Percentiles rank a stretch among this genome's conserved stretches.
These are phyloP conservation scores for Acrobasis suavella DNA, from an alignment of 2,888 invertebrate species.

Conservation along the genomic window DNA sequence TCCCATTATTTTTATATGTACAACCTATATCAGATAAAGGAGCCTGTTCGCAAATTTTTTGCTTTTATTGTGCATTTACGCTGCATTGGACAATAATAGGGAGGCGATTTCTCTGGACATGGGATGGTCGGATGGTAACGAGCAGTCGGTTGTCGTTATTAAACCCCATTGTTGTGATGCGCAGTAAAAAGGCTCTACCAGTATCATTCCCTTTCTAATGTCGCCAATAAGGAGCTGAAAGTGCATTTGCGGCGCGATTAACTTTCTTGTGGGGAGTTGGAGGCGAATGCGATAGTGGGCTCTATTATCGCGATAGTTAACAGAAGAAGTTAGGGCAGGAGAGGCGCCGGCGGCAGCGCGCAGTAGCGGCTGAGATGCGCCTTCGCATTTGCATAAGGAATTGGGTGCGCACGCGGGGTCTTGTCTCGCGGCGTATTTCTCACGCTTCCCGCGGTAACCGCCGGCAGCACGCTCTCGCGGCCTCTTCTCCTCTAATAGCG, in stretches of 20 bases:
- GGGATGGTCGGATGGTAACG: conserved; percentile 63
- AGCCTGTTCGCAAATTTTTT: conserved; percentile 57
- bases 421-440: conserved; percentile 67
- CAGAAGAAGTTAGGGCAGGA: conserved; percentile 61
- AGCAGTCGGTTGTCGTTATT: conserved; percentile 65
- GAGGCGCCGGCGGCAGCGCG: conserved; percentile 43
- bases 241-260: conserved; percentile 61
- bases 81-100: conserved; percentile 59
- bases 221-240: conserved; percentile 67
- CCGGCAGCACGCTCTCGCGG: conserved; percentile 35
- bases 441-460: conserved; percentile 62
- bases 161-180: conserved; percentile 70
- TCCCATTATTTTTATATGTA: conserved; percentile 39
- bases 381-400: conserved; percentile 74
- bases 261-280: conserved; percentile 33
- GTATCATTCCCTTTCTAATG: conserved; percentile 63
- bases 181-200: conserved; percentile 61
- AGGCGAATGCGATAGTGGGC: conserved; percentile 40
- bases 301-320: conserved; percentile 60
- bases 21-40: conserved; percentile 46
- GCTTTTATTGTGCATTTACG: conserved; percentile 59
- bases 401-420: conserved; percentile 76
- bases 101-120: conserved; percentile 63
- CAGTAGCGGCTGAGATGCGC: conserved; percentile 51
- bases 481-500: conserved; percentile 53